These are phyloP conservation scores for Aphyosemion australe DNA, from an alignment of 2,113 vertebrate species.

Conservation along the genomic window DNA sequence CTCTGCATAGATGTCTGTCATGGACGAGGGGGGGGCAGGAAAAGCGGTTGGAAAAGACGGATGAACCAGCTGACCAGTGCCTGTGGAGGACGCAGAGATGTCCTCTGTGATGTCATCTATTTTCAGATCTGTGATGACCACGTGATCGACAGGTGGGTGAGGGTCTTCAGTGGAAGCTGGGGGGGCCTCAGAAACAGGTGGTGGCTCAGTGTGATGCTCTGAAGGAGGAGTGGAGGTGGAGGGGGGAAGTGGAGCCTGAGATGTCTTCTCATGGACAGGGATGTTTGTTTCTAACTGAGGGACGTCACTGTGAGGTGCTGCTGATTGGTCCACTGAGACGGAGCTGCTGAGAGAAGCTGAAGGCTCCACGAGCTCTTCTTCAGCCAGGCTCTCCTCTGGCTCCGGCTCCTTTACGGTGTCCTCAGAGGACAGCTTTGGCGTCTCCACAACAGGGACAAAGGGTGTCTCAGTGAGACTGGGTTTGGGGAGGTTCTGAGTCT, in stretches of 20 bases:
- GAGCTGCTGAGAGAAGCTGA: slow-evolving; percentile 13
- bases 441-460: slow-evolving; percentile 69
- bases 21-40: slow-evolving; percentile 36
- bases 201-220: slow-evolving; percentile 48
- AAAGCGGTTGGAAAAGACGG: slow-evolving; percentile 44
- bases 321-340: slow-evolving; percentile 9
- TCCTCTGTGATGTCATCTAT: slow-evolving; percentile 83
- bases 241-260: slow-evolving; percentile 25
- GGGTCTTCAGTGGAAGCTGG: slow-evolving; percentile 45
- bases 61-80: slow-evolving; percentile 68
- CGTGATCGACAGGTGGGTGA: slow-evolving; percentile 39
- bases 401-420: slow-evolving; percentile 53
- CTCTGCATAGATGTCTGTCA: slow-evolving; percentile 92
- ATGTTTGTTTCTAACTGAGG: slow-evolving; percentile 14
- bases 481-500: slow-evolving; percentile 77
- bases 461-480: slow-evolving; percentile 72
- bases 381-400: slow-evolving; percentile 40
- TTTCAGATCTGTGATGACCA: slow-evolving; percentile 68
- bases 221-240: slow-evolving; percentile 60
- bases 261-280: slow-evolving; percentile 19
- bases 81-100: slow-evolving; percentile 55
- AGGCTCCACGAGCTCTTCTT: slow-evolving; percentile 25
- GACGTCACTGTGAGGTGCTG: not conserved
- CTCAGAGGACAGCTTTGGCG: slow-evolving; percentile 64
- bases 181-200: slow-evolving; percentile 44